Percentiles rank a stretch among this genome's conserved stretches.
phyloP scores from a whole-genome alignment of 1,140 invertebrate genomes.

The Ruditapes philippinarum region DNA sequence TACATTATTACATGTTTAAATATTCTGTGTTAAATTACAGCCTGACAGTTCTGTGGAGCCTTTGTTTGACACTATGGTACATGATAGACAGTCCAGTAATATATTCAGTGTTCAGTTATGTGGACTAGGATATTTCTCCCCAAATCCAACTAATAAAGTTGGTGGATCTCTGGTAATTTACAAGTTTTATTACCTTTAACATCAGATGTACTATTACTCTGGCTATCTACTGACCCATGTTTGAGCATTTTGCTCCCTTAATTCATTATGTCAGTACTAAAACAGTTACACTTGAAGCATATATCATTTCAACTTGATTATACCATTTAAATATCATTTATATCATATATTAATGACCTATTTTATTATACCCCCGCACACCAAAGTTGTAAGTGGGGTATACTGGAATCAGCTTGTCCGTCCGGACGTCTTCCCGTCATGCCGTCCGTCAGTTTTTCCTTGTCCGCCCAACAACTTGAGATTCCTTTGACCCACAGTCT shows the following conservation, averaged over 20 bases:
- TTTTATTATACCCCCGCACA: background rate
- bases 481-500: background rate
- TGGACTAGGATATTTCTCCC: slow-evolving; percentile 74
- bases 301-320: too few relatives aligned
- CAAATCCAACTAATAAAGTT: slow-evolving; percentile 63
- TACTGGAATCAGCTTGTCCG: background rate
- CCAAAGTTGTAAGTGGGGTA: background rate
- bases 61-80: slow-evolving; percentile 82
- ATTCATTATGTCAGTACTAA: too few relatives aligned
- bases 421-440: background rate
- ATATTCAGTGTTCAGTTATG: slow-evolving; percentile 85
- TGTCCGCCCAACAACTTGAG: background rate
- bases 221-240: too few relatives aligned
- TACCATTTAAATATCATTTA: too few relatives aligned
- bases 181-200: too few relatives aligned
- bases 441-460: background rate
- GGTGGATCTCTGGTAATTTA: slow-evolving; percentile 82
- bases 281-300: too few relatives aligned
- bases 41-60: slow-evolving; percentile 80
- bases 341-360: too few relatives aligned
- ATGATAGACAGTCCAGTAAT: slow-evolving; percentile 68
- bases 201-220: too few relatives aligned
- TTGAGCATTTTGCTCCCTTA: too few relatives aligned
- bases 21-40: slow-evolving; percentile 80
- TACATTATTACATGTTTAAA: too few relatives aligned